A percentile compares a stretch with the other conserved stretches of the same genome.
phyloP scores from a whole-genome alignment of 2,113 vertebrate genomes.

The Axis porcinus region DNA sequence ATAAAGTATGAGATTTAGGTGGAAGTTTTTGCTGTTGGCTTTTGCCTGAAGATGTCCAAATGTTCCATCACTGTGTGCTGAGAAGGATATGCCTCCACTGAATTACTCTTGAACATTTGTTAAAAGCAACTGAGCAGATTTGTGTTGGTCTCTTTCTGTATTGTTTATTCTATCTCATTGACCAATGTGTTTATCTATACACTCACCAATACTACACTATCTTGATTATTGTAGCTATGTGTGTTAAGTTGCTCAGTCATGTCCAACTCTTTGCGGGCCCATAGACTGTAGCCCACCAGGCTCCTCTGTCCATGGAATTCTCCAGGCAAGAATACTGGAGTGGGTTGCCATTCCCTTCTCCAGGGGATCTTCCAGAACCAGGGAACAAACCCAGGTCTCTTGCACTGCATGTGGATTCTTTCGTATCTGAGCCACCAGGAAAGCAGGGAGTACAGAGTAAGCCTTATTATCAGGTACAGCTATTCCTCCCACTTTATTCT shows the following conservation, averaged over 20 bases:
- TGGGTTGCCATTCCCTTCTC: not conserved
- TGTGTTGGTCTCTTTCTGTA: not conserved
- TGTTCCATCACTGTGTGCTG: not conserved
- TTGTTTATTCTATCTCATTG: not conserved
- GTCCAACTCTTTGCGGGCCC: not conserved
- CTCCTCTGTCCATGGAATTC: not conserved
- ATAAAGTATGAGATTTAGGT: not conserved
- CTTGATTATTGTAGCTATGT: not conserved
- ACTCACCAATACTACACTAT: not conserved
- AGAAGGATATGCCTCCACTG: not conserved
- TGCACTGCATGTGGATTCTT: not conserved
- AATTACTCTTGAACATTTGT: not conserved
- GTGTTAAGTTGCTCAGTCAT: not conserved
- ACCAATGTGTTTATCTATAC: not conserved
- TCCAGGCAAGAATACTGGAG: not conserved
- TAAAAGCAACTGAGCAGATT: not conserved
- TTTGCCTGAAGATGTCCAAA: not conserved
- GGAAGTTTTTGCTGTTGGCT: not conserved
- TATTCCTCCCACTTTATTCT: not conserved
- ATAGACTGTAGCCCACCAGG: not conserved
- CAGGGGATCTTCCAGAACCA: not conserved
- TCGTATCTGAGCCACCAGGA: not conserved
- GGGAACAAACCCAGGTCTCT: not conserved
- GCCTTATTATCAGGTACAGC: not conserved
- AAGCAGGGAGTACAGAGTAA: not conserved